Conservation (phyloP, 2,113 vertebrate species). For the Tachysurus vachellii region DNA sequence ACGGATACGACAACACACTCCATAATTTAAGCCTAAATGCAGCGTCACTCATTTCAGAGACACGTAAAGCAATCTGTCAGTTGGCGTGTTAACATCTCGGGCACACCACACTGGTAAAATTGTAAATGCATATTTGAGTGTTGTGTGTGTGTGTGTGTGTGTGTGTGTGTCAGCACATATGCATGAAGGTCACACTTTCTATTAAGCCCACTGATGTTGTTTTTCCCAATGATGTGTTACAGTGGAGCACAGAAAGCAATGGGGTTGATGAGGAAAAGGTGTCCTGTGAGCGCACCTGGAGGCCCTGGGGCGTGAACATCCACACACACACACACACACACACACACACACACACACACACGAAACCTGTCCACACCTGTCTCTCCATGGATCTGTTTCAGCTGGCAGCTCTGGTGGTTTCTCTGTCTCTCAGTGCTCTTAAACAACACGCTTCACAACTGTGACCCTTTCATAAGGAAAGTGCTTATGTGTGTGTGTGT, state of each 20-base stretch:
- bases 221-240: conserved; percentile 67
- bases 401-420: conserved; percentile 24
- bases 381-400: conserved; percentile 23
- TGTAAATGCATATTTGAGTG: not conserved
- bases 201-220: conserved; percentile 75
- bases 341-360: conserved; percentile 5
- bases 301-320: not conserved
- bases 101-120: not conserved
- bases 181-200: conserved; percentile 58
- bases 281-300: conserved; percentile 42
- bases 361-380: conserved; percentile 26
- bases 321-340: conserved; percentile 22
- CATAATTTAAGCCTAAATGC: conserved; percentile 72
- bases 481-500: not conserved
- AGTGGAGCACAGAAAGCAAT: conserved; percentile 67
- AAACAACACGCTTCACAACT: not conserved
- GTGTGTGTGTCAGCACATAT: not conserved
- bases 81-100: conserved; percentile 1
- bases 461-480: not conserved
- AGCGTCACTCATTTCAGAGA: conserved; percentile 61
- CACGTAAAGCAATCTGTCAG: conserved; percentile 1
- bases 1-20: conserved; percentile 68
- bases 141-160: not conserved
- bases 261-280: conserved; percentile 78
- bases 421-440: conserved; percentile 3